phyloP scores from a whole-genome alignment of 2,113 vertebrate genomes.

The Rhinichthys klamathensis region DNA sequence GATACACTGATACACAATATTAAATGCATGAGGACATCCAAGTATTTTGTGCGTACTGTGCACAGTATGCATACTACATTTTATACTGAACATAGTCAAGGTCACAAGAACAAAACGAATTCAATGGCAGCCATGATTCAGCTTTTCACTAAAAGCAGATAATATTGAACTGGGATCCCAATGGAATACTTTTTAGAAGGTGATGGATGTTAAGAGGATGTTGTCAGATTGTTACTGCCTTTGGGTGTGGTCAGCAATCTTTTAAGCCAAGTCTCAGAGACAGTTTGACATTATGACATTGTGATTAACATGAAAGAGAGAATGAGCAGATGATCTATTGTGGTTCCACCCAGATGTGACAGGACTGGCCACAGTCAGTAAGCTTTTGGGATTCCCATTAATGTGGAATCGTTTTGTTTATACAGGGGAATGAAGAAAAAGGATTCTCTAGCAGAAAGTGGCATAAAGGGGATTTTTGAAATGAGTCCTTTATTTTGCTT shows the following conservation, averaged over 20 bases:
- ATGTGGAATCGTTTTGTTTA: neutral
- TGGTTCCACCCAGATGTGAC: conserved; percentile 12
- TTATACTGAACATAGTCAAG: neutral
- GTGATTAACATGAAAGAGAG: conserved; percentile 16
- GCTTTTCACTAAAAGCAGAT: neutral
- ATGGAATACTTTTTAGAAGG: neutral
- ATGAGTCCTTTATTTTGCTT: neutral
- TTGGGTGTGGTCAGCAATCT: neutral
- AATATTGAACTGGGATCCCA: neutral
- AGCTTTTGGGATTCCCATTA: neutral
- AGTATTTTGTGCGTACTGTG: neutral
- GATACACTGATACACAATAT: too few species aligned
- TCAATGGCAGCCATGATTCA: neutral
- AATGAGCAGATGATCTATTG: conserved; percentile 11
- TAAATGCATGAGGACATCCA: neutral
- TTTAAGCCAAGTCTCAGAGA: neutral
- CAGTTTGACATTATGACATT: conserved; percentile 8
- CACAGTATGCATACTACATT: neutral
- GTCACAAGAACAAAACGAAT: neutral
- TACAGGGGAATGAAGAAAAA: neutral
- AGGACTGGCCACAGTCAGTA: neutral
- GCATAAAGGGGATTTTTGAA: neutral
- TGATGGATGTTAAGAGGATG: neutral
- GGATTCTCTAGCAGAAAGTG: neutral
- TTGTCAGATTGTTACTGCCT: neutral